Conservation (phyloP, 2,113 vertebrate species). For the Leptobrachium ailaonicum region DNA sequence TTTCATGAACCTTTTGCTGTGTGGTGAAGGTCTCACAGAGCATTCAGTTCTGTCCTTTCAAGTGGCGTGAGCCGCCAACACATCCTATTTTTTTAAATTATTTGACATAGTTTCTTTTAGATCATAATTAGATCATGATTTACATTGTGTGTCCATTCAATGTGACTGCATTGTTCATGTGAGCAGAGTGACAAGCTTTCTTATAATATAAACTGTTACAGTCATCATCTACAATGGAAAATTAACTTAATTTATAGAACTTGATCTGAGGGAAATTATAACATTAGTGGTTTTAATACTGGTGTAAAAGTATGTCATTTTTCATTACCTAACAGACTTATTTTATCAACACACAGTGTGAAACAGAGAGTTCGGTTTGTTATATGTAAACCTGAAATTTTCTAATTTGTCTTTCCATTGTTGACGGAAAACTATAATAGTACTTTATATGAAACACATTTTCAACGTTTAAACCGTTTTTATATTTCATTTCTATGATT, state of each 20-base stretch:
- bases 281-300: neutral
- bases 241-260: conserved; percentile 8
- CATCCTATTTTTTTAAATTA: neutral
- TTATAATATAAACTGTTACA: conserved; percentile 28
- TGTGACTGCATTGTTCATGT: conserved; percentile 31
- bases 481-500: neutral
- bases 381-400: too few relatives aligned
- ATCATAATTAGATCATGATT: conserved; percentile 36
- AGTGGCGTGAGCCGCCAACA: neutral
- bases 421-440: too few relatives aligned
- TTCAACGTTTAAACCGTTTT: neutral
- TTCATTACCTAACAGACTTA: neutral
- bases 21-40: too few relatives aligned
- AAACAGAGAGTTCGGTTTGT: neutral
- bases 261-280: neutral
- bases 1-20: too few relatives aligned
- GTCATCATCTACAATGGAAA: conserved; percentile 13
- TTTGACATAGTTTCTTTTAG: neutral
- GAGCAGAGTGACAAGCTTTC: conserved; percentile 30
- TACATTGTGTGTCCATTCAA: conserved; percentile 22
- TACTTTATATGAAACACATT: too few relatives aligned
- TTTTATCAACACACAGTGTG: neutral
- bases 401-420: too few relatives aligned
- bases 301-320: conserved; percentile 10
- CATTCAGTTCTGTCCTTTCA: too few relatives aligned